Base-by-base conservation (phyloP, 2,797 vertebrate genomes). In the Danio aesculapii region DNA sequence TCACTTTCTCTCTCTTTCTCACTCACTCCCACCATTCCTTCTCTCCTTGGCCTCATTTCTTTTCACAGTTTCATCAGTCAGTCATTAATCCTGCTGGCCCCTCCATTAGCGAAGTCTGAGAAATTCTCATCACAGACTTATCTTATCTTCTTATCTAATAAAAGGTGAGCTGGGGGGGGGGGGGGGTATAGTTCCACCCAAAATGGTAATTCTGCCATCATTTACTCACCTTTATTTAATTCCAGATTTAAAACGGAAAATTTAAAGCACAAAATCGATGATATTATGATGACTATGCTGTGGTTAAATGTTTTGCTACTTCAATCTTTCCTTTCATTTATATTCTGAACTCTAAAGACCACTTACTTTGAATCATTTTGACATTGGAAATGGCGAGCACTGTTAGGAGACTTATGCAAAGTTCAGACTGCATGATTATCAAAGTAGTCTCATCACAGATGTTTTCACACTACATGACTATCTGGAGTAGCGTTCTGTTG, bases 1-100 rank as follows among this genome's bases (percentile, higher is more conserved):
- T 67, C 41, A 16, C 49, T 71, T 69, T 53, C 55, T 75, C 61
- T 75, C 43, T 61, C 21, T 43, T 59, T 79, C 77, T 67, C 77
- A 49, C 81, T n/a, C 49, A 71, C 63, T 79, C 52, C 52, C 75
- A 63, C 71, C 47, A 46, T 75, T 39, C 6, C n/a, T 21, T 52
- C 30, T 44, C 14, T 61, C 21, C 57, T 64, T 39, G 14, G 50
- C 59, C 58, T 82, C 50, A 16, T 53, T 75, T 67, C 12, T 41
- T 19, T 70, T 77, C 67, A 30, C 61, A 9, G 53, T 77, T 53
- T 50, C 58, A 44, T 74, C 19, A 30, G 58, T 75, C 41, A 6
- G 62, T 68, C 17, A 30, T 58, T 75, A 47, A 55, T 69, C 53
- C 57, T 70, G 30, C 30, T 62, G 39, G 11, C n/a, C 50, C n/a